These are phyloP conservation scores for Sycon ciliatum DNA, from an alignment of 37 sponge, comb jelly and placozoan species.

Conservation along the genomic window DNA sequence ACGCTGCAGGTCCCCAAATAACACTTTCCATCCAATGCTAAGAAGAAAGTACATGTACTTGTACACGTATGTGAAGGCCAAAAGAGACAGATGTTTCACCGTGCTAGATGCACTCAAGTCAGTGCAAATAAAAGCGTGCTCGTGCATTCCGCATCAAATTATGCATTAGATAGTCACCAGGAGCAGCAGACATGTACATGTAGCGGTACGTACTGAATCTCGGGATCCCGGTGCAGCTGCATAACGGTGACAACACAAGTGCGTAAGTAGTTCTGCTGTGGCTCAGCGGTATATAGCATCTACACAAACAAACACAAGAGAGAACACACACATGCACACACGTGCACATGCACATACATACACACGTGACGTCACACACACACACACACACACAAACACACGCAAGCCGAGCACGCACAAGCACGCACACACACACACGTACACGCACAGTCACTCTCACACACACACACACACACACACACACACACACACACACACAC, in stretches of 20 bases:
- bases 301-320: background rate
- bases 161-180: background rate
- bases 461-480: background rate
- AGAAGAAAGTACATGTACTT: too few relatives aligned
- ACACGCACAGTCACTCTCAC: background rate
- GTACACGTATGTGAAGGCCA: too few relatives aligned
- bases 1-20: too few relatives aligned
- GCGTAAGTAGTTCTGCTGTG: slow-evolving; percentile 77
- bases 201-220: background rate
- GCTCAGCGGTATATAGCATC: slow-evolving; percentile 44
- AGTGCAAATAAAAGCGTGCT: too few relatives aligned
- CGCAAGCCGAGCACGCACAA: background rate
- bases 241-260: slow-evolving; percentile 66
- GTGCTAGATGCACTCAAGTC: too few relatives aligned
- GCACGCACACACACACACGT: background rate
- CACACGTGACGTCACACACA: too few relatives aligned
- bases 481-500: too few relatives aligned
- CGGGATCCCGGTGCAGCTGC: slow-evolving; percentile 71
- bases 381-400: too few relatives aligned
- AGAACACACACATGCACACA: background rate
- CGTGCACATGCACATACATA: background rate
- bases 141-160: too few relatives aligned
- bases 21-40: too few relatives aligned
- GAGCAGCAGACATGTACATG: background rate
- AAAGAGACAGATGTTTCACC: too few relatives aligned